phyloP scores from a whole-genome alignment of 2,113 vertebrate genomes.

The Anolis carolinensis region DNA sequence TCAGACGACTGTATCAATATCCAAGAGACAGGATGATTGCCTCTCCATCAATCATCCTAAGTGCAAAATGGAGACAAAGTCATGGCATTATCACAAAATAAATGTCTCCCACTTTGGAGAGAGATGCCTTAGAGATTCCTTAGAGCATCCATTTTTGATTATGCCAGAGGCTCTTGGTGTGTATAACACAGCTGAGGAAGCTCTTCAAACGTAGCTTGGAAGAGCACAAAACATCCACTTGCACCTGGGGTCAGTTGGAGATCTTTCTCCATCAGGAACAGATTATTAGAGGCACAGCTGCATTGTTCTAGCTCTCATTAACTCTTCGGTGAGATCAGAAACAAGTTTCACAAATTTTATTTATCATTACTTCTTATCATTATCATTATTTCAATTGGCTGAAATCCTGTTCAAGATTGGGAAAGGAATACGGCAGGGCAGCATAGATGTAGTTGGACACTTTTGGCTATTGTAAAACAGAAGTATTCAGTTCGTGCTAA shows the following conservation, averaged over 20 bases:
- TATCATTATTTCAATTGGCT: no score
- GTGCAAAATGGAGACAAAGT: conserved; percentile 42
- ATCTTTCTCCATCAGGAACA: no score
- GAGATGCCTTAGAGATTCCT: conserved; percentile 38
- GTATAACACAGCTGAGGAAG: no score
- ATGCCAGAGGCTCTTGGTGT: background rate
- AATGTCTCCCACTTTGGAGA: conserved; percentile 39
- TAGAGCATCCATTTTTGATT: conserved; percentile 40
- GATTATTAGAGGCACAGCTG: background rate
- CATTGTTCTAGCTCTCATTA: background rate
- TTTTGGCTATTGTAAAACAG: no score
- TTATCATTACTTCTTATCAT: background rate
- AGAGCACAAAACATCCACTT: background rate
- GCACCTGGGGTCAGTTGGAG: background rate
- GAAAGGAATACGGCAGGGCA: no score
- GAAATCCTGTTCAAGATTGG: no score
- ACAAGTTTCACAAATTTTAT: background rate
- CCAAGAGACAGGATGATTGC: conserved; percentile 51
- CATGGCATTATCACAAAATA: conserved; percentile 50
- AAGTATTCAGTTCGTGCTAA: no score
- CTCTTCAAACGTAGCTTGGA: background rate
- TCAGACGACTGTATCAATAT: conserved; percentile 58
- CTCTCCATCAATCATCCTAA: conserved; percentile 60
- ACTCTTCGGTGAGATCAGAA: background rate
- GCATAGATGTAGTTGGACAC: no score